These are phyloP conservation scores for Sebastes trivittatus DNA, from an alignment of 2,797 vertebrate genomes.

Conservation along the genomic window DNA sequence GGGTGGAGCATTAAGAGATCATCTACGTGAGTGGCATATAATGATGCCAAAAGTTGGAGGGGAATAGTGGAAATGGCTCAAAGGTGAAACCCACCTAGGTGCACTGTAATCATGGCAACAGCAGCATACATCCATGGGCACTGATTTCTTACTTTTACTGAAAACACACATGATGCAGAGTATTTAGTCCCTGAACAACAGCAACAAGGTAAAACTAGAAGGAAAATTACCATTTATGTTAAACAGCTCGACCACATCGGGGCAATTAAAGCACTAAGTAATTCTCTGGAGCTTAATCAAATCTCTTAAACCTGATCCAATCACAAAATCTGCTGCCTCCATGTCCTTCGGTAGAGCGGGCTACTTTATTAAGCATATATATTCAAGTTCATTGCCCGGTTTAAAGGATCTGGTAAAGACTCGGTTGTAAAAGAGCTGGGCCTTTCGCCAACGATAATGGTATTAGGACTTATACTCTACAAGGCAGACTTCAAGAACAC, in stretches of 20 bases:
- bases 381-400: slow-evolving; percentile 34
- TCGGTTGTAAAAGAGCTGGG: slow-evolving; percentile 37
- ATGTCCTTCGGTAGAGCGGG: slow-evolving; percentile 13
- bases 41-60: not conserved
- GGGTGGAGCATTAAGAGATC: not conserved
- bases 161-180: not conserved
- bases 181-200: not conserved
- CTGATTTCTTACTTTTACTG: not conserved
- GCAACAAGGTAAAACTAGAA: not conserved
- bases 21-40: not conserved
- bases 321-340: slow-evolving; percentile 19
- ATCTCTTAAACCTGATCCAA: slow-evolving; percentile 23
- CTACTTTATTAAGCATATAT: slow-evolving; percentile 31
- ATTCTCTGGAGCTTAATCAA: slow-evolving; percentile 32
- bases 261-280: slow-evolving; percentile 7
- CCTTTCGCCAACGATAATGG: slow-evolving; percentile 27
- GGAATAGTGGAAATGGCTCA: not conserved
- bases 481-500: slow-evolving; percentile 3
- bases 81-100: slow-evolving; percentile 12
- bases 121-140: not conserved
- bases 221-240: not conserved
- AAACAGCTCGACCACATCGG: slow-evolving; percentile 4
- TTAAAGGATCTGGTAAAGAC: slow-evolving; percentile 32
- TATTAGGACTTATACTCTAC: slow-evolving; percentile 23
- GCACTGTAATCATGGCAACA: slow-evolving; percentile 17